A percentile compares a stretch with the other conserved stretches of the same genome.
phyloP scores from a whole-genome alignment of 2,888 invertebrate genomes.

The Cryptosula pallasiana region DNA sequence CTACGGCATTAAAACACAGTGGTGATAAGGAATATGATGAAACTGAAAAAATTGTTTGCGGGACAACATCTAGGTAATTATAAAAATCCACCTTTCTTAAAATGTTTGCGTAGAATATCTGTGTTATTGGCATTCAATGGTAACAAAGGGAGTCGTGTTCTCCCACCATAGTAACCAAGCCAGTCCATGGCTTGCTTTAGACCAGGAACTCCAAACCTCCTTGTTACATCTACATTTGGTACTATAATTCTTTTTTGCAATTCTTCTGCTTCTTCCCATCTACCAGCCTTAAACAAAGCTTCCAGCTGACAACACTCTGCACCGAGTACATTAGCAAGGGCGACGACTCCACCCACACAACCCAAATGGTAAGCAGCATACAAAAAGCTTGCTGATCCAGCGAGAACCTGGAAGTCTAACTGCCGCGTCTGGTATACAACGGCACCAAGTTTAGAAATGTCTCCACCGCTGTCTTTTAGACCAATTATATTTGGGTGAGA shows the following conservation, averaged over 20 bases:
- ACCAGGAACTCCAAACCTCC: conserved; percentile 57
- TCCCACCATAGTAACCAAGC: conserved; percentile 58
- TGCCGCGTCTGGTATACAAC: conserved; percentile 55
- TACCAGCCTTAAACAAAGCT: conserved; percentile 44
- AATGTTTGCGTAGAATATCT: conserved; percentile 30
- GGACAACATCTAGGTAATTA: no score
- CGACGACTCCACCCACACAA: conserved; percentile 55
- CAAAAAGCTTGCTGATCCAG: conserved; percentile 59
- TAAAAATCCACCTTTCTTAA: conserved; percentile 24
- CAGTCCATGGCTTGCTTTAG: conserved; percentile 58
- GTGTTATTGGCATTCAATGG: conserved; percentile 42
- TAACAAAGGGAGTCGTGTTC: conserved; percentile 55
- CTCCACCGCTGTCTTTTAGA: conserved; percentile 60
- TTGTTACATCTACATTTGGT: conserved; percentile 58
- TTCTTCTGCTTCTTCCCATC: conserved; percentile 51
- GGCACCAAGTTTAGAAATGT: conserved; percentile 58
- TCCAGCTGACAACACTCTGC: conserved; percentile 54
- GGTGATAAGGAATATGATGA: no score
- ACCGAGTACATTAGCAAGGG: conserved; percentile 58
- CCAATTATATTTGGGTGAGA: conserved; percentile 60
- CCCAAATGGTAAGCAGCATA: conserved; percentile 56
- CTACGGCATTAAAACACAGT: no score
- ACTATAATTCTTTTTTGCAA: conserved; percentile 56
- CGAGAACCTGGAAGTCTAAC: conserved; percentile 57
- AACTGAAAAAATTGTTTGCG: no score